phyloP scores from a whole-genome alignment of 2,888 invertebrate species.

The Platycnemis pennipes region DNA sequence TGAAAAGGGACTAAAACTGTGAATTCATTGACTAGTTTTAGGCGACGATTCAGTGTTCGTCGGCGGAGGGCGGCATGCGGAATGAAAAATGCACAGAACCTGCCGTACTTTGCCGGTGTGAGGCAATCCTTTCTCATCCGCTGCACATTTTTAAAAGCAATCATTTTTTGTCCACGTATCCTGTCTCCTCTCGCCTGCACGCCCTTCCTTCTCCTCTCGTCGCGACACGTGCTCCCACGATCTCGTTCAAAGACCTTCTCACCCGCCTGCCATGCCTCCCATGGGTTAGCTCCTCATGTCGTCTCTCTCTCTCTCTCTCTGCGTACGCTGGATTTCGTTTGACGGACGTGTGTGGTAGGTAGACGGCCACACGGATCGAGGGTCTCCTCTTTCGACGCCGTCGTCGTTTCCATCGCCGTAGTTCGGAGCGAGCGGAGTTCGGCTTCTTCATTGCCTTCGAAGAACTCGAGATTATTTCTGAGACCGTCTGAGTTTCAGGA shows the following conservation, averaged over 20 bases:
- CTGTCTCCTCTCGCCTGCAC: too few relatives aligned
- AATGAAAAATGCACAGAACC: too few relatives aligned
- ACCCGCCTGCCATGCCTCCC: background rate
- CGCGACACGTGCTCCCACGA: too few relatives aligned
- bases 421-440: background rate
- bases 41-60: background rate
- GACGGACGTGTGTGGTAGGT: background rate
- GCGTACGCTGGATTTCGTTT: constrained; percentile 23
- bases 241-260: too few relatives aligned
- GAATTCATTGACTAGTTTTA: too few relatives aligned
- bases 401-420: background rate
- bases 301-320: background rate
- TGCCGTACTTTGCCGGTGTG: too few relatives aligned
- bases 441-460: background rate
- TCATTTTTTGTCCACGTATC: too few relatives aligned
- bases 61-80: background rate
- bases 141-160: too few relatives aligned
- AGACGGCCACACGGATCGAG: background rate
- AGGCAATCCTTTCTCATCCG: too few relatives aligned
- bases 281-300: background rate
- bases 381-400: background rate
- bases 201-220: too few relatives aligned
- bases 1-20: too few relatives aligned
- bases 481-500: background rate
- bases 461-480: background rate